A percentile compares a stretch with the other conserved stretches of the same genome.
Conservation (phyloP, 2,797 vertebrate species). For the Nannoperca obscura region DNA sequence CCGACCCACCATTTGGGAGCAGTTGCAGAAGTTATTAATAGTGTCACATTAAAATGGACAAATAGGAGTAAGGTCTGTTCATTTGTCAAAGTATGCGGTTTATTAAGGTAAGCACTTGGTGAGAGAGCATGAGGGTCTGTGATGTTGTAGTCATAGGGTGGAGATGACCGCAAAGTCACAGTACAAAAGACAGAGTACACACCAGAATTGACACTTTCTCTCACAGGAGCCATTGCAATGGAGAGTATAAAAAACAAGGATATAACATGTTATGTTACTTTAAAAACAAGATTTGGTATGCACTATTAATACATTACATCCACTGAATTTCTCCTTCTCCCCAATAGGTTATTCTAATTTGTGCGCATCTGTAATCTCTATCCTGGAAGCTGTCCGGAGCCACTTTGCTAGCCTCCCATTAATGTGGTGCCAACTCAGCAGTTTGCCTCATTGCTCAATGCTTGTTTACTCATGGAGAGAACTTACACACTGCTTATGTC, state of each 20-base stretch:
- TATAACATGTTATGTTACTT: not conserved
- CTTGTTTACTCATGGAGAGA: constrained; percentile 70
- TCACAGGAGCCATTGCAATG: not conserved
- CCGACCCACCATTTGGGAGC: not conserved
- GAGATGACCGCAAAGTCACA: not conserved
- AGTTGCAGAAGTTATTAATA: not conserved
- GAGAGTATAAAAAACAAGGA: not conserved
- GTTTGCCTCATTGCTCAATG: constrained; percentile 64
- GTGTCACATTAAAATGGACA: not conserved
- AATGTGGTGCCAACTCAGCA: constrained; percentile 66
- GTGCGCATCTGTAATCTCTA: constrained; percentile 42
- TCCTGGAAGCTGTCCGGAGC: constrained; percentile 59
- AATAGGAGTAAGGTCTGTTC: not conserved
- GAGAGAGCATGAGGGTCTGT: not conserved
- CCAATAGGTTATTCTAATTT: constrained; percentile 32
- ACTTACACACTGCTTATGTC: constrained; percentile 61
- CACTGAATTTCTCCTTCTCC: not conserved
- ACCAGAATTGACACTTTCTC: not conserved
- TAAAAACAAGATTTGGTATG: constrained; percentile 7
- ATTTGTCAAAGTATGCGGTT: not conserved
- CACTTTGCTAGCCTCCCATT: constrained; percentile 56
- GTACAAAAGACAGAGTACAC: not conserved
- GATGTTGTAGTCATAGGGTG: too few relatives aligned
- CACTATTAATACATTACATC: constrained; percentile 1
- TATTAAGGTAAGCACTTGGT: not conserved